Conservation (phyloP, 2,888 invertebrate genomes). For the Athripsodes cinereus region DNA sequence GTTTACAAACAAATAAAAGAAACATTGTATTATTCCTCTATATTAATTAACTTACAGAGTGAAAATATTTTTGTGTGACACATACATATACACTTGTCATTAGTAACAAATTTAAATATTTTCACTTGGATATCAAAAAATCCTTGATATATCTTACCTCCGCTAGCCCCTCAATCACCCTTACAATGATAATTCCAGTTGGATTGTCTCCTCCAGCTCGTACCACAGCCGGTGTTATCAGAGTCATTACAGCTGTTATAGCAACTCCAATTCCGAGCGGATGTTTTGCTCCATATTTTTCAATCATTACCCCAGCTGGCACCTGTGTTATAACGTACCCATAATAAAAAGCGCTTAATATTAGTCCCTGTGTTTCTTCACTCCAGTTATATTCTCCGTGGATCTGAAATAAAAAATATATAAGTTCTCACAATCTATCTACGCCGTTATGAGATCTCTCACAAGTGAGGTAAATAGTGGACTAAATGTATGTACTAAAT, state of each 20-base stretch:
- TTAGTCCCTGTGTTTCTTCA: slow-evolving; percentile 63
- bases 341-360: slow-evolving; percentile 77
- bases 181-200: slow-evolving; percentile 47
- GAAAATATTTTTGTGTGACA: no score
- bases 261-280: slow-evolving; percentile 72
- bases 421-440: neutral
- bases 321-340: slow-evolving; percentile 78
- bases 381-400: slow-evolving; percentile 56
- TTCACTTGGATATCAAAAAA: no score
- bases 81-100: no score
- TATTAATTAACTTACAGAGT: no score
- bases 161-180: slow-evolving; percentile 65
- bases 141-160: slow-evolving; percentile 47
- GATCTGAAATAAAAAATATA: neutral
- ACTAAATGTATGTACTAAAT: no score
- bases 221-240: slow-evolving; percentile 69
- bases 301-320: slow-evolving; percentile 75
- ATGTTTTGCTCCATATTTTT: slow-evolving; percentile 80
- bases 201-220: slow-evolving; percentile 46
- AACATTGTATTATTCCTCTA: no score
- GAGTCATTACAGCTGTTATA: slow-evolving; percentile 69
- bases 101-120: no score
- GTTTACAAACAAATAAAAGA: no score
- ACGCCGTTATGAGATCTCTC: no score
- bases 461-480: no score